These are phyloP conservation scores for Penelope pileata DNA, from an alignment of 2,113 vertebrate species.

Conservation along the genomic window DNA sequence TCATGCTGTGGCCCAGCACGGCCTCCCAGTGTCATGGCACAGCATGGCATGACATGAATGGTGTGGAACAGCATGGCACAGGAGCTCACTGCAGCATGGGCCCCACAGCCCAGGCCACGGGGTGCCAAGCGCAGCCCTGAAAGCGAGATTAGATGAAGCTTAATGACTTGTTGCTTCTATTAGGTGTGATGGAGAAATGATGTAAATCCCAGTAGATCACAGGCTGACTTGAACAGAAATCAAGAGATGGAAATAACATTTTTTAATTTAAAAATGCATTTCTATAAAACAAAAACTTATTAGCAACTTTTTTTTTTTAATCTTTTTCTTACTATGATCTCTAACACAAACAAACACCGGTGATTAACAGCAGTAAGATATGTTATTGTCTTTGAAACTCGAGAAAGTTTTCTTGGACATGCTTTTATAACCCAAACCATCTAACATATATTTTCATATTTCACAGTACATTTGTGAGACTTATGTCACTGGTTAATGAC, in stretches of 20 bases:
- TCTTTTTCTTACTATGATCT: neutral
- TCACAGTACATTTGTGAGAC: neutral
- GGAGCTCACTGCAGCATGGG: neutral
- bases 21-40: neutral
- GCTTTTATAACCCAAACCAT: neutral
- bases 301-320: neutral
- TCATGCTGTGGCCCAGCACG: neutral
- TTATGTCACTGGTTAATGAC: neutral
- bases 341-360: neutral
- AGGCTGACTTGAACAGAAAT: neutral
- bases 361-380: neutral
- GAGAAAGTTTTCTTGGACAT: neutral
- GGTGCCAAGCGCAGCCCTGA: neutral
- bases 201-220: neutral
- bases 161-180: neutral
- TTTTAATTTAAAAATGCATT: neutral
- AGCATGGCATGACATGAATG: no score
- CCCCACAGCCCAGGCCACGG: neutral
- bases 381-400: neutral
- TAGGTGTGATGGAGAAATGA: neutral
- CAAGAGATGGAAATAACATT: neutral
- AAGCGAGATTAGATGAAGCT: neutral
- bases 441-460: neutral
- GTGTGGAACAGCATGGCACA: neutral
- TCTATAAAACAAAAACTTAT: neutral